phyloP scores from a whole-genome alignment of 2,797 vertebrate species.

The Helostoma temminkii region DNA sequence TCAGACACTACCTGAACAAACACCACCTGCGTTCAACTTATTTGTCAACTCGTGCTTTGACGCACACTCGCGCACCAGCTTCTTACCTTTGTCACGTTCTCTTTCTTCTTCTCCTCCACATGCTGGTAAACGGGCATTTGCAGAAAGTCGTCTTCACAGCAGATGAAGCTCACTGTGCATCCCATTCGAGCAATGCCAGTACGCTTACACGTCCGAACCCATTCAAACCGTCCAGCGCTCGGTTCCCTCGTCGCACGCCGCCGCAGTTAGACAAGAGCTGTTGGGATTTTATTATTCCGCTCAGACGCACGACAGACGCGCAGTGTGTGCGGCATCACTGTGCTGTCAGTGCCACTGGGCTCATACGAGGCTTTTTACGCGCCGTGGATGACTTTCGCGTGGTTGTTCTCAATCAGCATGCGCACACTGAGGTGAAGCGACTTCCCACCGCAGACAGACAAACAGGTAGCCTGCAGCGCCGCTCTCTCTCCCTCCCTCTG shows the following conservation, averaged over 20 bases:
- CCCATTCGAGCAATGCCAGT: conserved; percentile 78
- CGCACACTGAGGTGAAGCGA: conserved; percentile 1
- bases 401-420: neutral
- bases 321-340: conserved; percentile 35
- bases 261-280: neutral
- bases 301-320: neutral
- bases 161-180: conserved; percentile 90
- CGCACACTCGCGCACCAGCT: conserved; percentile 11
- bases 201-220: conserved; percentile 61
- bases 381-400: neutral
- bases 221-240: conserved; percentile 53
- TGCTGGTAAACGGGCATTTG: conserved; percentile 83
- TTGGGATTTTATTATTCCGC: conserved; percentile 15
- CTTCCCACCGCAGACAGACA: conserved; percentile 9
- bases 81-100: conserved; percentile 73
- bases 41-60: neutral
- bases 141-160: conserved; percentile 87
- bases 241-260: neutral
- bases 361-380: neutral
- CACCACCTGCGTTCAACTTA: neutral
- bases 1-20: conserved; percentile 2
- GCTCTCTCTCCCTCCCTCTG: neutral
- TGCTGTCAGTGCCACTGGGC: neutral
- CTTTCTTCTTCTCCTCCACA: conserved; percentile 81
- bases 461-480: conserved; percentile 42